Conservation (phyloP, 2,888 invertebrate genomes). For the Apodemia duryi region DNA sequence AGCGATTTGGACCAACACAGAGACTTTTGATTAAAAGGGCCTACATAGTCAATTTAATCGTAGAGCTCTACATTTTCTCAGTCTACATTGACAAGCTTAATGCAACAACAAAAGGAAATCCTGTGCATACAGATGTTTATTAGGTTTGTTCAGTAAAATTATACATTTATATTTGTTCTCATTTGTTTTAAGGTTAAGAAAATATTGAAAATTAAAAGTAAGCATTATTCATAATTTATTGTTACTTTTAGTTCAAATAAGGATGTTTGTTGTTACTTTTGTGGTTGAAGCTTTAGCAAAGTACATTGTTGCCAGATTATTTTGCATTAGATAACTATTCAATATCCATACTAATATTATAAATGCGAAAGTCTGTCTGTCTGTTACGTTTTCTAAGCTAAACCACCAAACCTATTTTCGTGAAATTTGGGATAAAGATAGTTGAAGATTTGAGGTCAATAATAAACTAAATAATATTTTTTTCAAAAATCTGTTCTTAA, state of each 20-base stretch:
- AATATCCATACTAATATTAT: no score
- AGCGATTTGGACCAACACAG: no score
- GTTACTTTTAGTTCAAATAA: constrained; percentile 11
- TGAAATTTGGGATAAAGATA: no score
- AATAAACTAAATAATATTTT: no score
- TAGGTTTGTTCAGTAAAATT: constrained; percentile 41
- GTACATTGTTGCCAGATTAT: background rate
- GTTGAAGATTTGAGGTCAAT: no score
- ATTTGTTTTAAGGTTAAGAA: constrained; percentile 31
- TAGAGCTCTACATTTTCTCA: constrained; percentile 17
- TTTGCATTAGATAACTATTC: background rate
- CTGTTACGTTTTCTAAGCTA: no score
- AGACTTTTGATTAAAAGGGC: no score
- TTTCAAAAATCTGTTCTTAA: no score
- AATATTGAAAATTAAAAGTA: constrained; percentile 18
- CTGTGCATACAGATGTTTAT: constrained; percentile 43
- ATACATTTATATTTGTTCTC: constrained; percentile 35
- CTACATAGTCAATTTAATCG: background rate
- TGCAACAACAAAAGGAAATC: constrained; percentile 35
- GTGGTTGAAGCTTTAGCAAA: background rate
- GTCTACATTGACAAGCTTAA: constrained; percentile 22
- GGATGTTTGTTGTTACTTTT: background rate
- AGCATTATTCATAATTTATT: constrained; percentile 18
- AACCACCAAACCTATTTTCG: no score
- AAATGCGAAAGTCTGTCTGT: no score